Base-by-base conservation (phyloP, 1,140 invertebrate genomes). In the Trigoniulus corallinus region DNA sequence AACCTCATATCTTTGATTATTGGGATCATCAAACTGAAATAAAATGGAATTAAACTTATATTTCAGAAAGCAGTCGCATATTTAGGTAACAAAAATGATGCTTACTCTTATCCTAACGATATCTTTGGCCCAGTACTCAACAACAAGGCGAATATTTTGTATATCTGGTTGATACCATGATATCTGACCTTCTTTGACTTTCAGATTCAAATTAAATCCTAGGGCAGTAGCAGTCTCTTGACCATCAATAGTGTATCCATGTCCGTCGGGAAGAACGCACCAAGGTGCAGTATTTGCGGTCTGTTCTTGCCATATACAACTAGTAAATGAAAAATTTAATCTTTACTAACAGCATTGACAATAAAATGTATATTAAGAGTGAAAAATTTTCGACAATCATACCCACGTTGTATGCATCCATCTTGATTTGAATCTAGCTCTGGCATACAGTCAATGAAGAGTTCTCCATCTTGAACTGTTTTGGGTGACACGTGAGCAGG, bases 1-100 rank as follows among this genome's bases (percentile, higher is more conserved):
- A 22, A 64, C 63, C 55, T 69, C 63, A 50, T 58, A 67, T 23
- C 66, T 58, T 4, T 55, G 25, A 12, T 52, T 50, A 2, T 51
- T 52, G 7, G 58, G 52, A 47, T 64, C 64, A 18, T 13, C 12
- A 39, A 39, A 39, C 37, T 39, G 37, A 12, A 18, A 39, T 18
- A 18, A 18, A 39, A 39, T 13, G 18, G 12, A 12, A 18, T 39
- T 12, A 39, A 18, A 39, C 37, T 39, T 18, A 12, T 12, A 18
- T 12, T 12, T 13, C 18, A 18, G 37, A 18, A 18, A 18, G 37
- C 18, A 13, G 12, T 12, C 37, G 37, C 12, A 39, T 13, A 18
- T 12, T 12, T 18, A 39, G 12, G 37, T 39, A 39, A n/a, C n/a
- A 13, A 39, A 13, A 39, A 39, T 39, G 18, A 39, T 39, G 18